These are phyloP conservation scores for Doryteuthis pealeii DNA, from an alignment of 1,140 invertebrate genomes.

Conservation along the genomic window DNA sequence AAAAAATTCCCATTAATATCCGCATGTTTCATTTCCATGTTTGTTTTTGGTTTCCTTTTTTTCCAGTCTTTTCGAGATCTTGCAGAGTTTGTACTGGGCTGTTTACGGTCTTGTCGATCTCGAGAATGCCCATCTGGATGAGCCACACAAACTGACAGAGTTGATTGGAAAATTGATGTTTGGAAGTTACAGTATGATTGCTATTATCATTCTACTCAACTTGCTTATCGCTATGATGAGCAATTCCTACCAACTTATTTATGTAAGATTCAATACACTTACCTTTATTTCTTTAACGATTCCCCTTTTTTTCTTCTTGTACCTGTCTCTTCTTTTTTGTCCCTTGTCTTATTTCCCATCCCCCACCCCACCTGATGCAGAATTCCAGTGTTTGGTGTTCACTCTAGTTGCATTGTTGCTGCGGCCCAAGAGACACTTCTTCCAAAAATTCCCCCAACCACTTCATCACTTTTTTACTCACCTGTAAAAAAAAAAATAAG, in stretches of 20 bases:
- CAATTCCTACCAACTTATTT: conserved; percentile 97
- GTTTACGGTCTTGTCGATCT: conserved; percentile 91
- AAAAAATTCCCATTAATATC: no score
- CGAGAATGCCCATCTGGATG: conserved; percentile 91
- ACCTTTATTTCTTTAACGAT: no score
- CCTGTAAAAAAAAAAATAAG: no score
- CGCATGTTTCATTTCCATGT: neutral
- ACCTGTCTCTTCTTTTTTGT: no score
- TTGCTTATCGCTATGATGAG: conserved; percentile 99
- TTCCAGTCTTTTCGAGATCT: conserved; percentile 91
- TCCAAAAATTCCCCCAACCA: no score
- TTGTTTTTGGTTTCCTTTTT: conserved; percentile 33
- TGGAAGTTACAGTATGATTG: conserved; percentile 75
- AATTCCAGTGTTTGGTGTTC: no score
- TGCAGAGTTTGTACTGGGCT: conserved; percentile 96
- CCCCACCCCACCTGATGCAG: no score
- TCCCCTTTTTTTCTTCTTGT: no score
- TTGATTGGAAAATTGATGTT: conserved; percentile 73
- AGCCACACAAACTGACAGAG: conserved; percentile 65
- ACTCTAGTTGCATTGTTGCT: no score
- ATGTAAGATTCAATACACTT: conserved; percentile 69
- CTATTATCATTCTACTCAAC: conserved; percentile 95
- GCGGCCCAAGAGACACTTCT: no score
- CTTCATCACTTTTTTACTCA: no score
- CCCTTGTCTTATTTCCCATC: no score